phyloP scores from a whole-genome alignment of 2,797 vertebrate species.

The Phalloptychus januarius region DNA sequence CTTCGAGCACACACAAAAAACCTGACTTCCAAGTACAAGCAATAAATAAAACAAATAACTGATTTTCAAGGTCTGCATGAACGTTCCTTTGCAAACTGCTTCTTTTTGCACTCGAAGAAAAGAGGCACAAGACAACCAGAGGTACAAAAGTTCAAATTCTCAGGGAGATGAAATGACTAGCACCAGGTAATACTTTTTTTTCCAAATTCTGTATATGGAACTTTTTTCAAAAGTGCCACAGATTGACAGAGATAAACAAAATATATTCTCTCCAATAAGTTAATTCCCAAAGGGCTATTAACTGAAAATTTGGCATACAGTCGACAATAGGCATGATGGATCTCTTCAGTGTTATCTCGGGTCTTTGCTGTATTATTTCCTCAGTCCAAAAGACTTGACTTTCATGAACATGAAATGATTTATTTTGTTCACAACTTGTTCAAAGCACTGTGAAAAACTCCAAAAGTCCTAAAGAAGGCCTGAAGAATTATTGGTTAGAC shows the following conservation, averaged over 20 bases:
- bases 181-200: too few relatives aligned
- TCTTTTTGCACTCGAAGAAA: background rate
- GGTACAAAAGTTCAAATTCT: background rate
- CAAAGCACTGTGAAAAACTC: background rate
- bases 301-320: background rate
- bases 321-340: background rate
- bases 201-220: background rate
- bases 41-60: background rate
- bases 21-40: background rate
- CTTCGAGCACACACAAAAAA: background rate
- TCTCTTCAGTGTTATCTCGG: background rate
- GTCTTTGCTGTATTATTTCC: background rate
- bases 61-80: background rate
- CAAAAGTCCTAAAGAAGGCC: background rate
- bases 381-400: background rate
- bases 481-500: background rate
- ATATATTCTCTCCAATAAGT: background rate
- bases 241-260: background rate
- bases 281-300: background rate
- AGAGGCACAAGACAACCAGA: background rate
- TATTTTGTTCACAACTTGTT: background rate
- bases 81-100: background rate
- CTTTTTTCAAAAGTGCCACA: background rate
- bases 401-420: background rate
- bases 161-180: background rate